phyloP scores from a whole-genome alignment of 1,140 invertebrate species.

The Lepidurus packardi region DNA sequence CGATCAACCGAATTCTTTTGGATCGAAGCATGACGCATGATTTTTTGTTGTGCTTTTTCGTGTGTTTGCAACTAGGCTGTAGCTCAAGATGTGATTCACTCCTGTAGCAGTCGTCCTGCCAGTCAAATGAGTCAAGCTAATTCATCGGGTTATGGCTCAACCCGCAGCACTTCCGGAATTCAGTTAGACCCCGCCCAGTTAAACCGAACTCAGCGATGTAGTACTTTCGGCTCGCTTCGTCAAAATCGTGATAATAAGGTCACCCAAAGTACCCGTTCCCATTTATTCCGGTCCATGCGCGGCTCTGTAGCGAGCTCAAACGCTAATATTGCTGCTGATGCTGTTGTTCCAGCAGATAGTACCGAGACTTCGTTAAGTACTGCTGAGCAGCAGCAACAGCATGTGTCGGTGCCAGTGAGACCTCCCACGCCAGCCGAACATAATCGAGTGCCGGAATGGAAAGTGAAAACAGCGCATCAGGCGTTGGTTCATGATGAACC shows the following conservation, averaged over 20 bases:
- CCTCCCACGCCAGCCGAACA: slow-evolving; percentile 11
- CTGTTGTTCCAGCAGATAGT: not conserved
- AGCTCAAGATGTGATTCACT: slow-evolving; percentile 34
- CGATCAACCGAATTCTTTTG: not conserved
- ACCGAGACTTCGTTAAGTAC: not conserved
- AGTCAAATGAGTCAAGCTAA: slow-evolving; percentile 50
- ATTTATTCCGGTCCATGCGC: slow-evolving; percentile 35
- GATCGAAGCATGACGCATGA: slow-evolving; percentile 26
- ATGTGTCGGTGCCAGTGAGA: slow-evolving; percentile 22
- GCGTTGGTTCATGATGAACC: slow-evolving; percentile 5
- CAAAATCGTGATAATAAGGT: slow-evolving; percentile 28
- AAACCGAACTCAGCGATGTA: slow-evolving; percentile 13
- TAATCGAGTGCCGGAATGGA: slow-evolving; percentile 14
- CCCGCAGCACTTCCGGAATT: slow-evolving; percentile 47
- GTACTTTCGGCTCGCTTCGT: slow-evolving; percentile 24
- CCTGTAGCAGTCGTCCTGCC: slow-evolving; percentile 41
- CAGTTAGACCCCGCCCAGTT: slow-evolving; percentile 11
- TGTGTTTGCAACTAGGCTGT: slow-evolving; percentile 29
- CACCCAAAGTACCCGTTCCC: slow-evolving; percentile 38
- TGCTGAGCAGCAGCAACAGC: slow-evolving; percentile 27
- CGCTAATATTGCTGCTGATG: slow-evolving; percentile 19
- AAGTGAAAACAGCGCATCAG: slow-evolving; percentile 5
- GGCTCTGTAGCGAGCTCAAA: slow-evolving; percentile 15
- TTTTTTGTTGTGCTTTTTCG: slow-evolving; percentile 29
- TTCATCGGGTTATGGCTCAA: slow-evolving; percentile 57